Percentiles rank a stretch among this genome's conserved stretches.
These are phyloP conservation scores for Albula glossodonta DNA, from an alignment of 2,113 vertebrate genomes.

Conservation along the genomic window DNA sequence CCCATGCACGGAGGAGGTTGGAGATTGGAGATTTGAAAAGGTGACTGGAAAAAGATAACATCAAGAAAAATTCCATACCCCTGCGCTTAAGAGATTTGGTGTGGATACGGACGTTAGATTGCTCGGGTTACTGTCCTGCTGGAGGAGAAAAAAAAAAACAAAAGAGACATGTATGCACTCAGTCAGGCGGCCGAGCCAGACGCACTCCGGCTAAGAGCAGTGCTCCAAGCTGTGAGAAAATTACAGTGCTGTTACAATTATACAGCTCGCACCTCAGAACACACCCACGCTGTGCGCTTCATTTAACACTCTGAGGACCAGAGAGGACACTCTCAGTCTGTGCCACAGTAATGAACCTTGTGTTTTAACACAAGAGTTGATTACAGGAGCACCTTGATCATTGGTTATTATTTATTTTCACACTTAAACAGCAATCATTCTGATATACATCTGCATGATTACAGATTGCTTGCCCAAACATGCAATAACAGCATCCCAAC, in stretches of 20 bases:
- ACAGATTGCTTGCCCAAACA: no score
- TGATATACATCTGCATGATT: no score
- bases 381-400: not conserved
- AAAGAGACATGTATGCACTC: constrained; percentile 45
- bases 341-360: not conserved
- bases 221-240: not conserved
- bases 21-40: constrained; percentile 43
- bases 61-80: constrained; percentile 70
- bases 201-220: not conserved
- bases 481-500: no score
- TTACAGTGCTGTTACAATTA: not conserved
- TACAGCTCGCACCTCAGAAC: not conserved
- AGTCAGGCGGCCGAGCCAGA: not conserved
- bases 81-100: constrained; percentile 79
- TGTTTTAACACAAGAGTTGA: not conserved
- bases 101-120: constrained; percentile 79
- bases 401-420: no score
- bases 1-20: constrained; percentile 62
- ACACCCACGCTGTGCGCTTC: not conserved
- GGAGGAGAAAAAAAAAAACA: constrained; percentile 67
- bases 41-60: constrained; percentile 55
- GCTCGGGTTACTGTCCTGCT: constrained; percentile 78
- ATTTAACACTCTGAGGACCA: not conserved
- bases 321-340: not conserved
- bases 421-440: no score